Base-by-base conservation (phyloP, 2,888 invertebrate genomes). In the Acheta domesticus region DNA sequence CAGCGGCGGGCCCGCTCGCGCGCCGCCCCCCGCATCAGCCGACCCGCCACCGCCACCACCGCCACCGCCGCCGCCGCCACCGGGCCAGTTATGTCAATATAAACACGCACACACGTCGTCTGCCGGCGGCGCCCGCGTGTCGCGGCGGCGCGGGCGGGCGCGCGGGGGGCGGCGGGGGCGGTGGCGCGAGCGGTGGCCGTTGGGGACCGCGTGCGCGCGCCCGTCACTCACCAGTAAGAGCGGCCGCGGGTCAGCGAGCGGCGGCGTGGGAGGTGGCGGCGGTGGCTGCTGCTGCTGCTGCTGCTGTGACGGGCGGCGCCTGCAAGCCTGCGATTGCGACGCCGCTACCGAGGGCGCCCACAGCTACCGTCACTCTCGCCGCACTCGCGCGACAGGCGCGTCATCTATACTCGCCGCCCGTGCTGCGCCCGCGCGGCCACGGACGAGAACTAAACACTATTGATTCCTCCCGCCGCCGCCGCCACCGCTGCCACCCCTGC, bases 271-370 rank as follows among this genome's bases (percentile, higher is more conserved):
- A 1, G 23, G 75, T 14, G 14, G 16, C 75, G 19, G 75, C 75
- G 23, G 21, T 14, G 11, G 75, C 75, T 16, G 75, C 75, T 75
- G 11, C 75, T 75, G 75, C 75, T 19, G n/a, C 75, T 75, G 75
- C 75, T 75, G 75, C 75, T n/a, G 75, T 48, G 23, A 20, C 75
- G 16, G 16, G 75, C 16, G 23, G 75, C 75, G 14, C 20, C 75
- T 23, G 48, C n/a, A 20, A 14, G 12, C 16, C 48, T 20, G 49
- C 77, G 77, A 12, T 23, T n/a, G 77, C 49, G 16, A 2, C 77
- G 62, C 62, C n/a, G 62, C 62, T 62, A 62, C 62, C 62, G 62
- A 19, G 62, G n/a, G 14, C n/a, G 62, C 62, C n/a, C 62, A 62
- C 62, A 19, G 62, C 62, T 62, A 62, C 62, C 62, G 62, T 62